A percentile compares a stretch with the other conserved stretches of the same genome.
Evolutionary conservation across 2,888 invertebrate species (phyloP).

Genomic region (Troides oblongomaculatus): DNA sequence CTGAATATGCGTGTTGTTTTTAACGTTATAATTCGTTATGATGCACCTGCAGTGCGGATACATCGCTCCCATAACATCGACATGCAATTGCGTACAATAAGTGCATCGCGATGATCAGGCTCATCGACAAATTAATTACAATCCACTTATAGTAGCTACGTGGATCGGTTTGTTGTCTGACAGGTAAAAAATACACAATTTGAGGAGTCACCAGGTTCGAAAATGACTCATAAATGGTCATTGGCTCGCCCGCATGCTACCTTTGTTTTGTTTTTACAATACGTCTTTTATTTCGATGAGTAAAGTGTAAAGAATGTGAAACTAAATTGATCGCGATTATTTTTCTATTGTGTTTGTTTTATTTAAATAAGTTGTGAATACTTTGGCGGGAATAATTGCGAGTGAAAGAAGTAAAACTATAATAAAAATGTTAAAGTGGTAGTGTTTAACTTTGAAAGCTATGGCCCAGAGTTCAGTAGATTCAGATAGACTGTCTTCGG

Average conservation of each 20-base stretch:
- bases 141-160: slow-evolving; percentile 56
- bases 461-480: slow-evolving; percentile 75
- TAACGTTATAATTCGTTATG: slow-evolving; percentile 58
- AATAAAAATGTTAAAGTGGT: slow-evolving; percentile 26
- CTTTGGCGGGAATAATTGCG: slow-evolving; percentile 30
- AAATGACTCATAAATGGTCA: slow-evolving; percentile 73
- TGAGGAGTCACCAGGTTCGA: slow-evolving; percentile 55
- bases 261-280: slow-evolving; percentile 72
- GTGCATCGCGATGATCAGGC: slow-evolving; percentile 54
- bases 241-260: slow-evolving; percentile 50
- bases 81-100: slow-evolving; percentile 34
- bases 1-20: slow-evolving; percentile 61
- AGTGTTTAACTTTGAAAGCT: slow-evolving; percentile 34
- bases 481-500: slow-evolving; percentile 74
- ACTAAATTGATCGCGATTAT: slow-evolving; percentile 34
- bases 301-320: slow-evolving; percentile 46
- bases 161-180: slow-evolving; percentile 44
- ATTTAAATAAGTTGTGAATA: slow-evolving; percentile 21
- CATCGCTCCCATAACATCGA: slow-evolving; percentile 37
- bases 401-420: slow-evolving; percentile 3
- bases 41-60: slow-evolving; percentile 71
- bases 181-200: slow-evolving; percentile 58
- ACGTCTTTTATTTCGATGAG: slow-evolving; percentile 61
- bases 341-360: slow-evolving; percentile 31
- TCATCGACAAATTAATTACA: slow-evolving; percentile 49